Evolutionary conservation across 2,888 invertebrate species (phyloP).

Genomic region (Drosophila neonasuta): DNA sequence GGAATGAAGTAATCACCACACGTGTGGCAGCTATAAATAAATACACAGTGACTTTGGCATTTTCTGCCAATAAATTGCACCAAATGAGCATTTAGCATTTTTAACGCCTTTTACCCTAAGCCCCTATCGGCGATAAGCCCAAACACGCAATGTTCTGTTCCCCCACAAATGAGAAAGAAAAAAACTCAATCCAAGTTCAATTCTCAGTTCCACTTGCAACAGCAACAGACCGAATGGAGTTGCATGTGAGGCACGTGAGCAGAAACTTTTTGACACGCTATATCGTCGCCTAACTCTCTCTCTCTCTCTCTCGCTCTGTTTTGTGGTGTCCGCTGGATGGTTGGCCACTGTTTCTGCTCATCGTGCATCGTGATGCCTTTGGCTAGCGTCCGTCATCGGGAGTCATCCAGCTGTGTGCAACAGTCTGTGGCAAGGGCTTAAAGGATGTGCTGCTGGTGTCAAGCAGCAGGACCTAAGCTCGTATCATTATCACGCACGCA

Average conservation of each 20-base stretch:
- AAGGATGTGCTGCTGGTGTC: conserved; percentile 58
- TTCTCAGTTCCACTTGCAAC: conserved; percentile 10
- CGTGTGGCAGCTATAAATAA: conserved; percentile 52
- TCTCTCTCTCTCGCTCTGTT: background rate
- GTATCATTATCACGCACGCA: conserved; percentile 68
- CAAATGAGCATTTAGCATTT: conserved; percentile 71
- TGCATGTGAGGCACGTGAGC: conserved; percentile 48
- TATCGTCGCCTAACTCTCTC: conserved; percentile 3
- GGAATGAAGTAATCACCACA: conserved; percentile 44
- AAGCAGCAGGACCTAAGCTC: conserved; percentile 37
- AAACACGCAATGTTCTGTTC: conserved; percentile 60
- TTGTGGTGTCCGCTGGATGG: background rate
- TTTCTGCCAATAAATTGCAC: conserved; percentile 63
- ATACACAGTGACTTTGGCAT: conserved; percentile 29
- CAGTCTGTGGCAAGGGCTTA: conserved; percentile 39
- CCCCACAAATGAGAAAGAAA: conserved; percentile 10
- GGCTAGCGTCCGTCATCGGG: conserved; percentile 18
- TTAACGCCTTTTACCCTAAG: conserved; percentile 66
- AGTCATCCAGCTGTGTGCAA: conserved; percentile 31
- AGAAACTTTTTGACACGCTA: conserved; percentile 57
- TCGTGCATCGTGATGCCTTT: background rate
- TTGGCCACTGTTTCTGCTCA: background rate
- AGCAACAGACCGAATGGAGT: conserved; percentile 11
- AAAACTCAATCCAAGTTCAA: conserved; percentile 11
- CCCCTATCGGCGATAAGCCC: conserved; percentile 55